A percentile compares a stretch with the other conserved stretches of the same genome.
Conservation (phyloP, 2,113 vertebrate genomes). For the Limanda limanda region DNA sequence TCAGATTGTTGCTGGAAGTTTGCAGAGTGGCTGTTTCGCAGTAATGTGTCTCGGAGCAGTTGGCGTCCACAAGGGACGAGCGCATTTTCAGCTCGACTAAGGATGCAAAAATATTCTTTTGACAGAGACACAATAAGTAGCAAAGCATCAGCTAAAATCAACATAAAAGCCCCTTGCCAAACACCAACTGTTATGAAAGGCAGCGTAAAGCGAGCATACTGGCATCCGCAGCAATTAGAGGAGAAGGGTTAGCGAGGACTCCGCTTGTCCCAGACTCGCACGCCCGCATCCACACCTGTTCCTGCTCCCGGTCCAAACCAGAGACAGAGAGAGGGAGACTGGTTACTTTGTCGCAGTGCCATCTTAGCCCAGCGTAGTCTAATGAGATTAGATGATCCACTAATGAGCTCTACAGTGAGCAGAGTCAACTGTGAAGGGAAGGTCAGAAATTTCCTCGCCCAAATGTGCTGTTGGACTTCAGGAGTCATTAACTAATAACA, state of each 20-base stretch:
- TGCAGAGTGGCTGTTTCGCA: constrained; percentile 28
- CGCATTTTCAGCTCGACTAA: constrained; percentile 43
- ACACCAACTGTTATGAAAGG: constrained; percentile 77
- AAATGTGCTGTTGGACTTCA: constrained; percentile 76
- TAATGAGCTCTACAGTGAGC: constrained; percentile 78
- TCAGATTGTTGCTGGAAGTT: constrained; percentile 65
- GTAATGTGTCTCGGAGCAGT: constrained; percentile 47
- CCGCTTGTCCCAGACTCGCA: constrained; percentile 59
- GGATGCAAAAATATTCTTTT: constrained; percentile 62
- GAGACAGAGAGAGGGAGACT: constrained; percentile 20
- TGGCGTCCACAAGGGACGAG: constrained; percentile 46
- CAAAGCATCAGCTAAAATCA: constrained; percentile 71
- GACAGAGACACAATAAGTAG: constrained; percentile 68
- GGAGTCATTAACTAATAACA: constrained; percentile 81
- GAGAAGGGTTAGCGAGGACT: constrained; percentile 64
- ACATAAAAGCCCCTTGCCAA: constrained; percentile 70
- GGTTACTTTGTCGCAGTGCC: constrained; percentile 71
- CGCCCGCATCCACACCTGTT: constrained; percentile 78
- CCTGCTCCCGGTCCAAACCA: constrained; percentile 56
- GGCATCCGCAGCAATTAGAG: constrained; percentile 72
- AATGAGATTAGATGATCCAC: constrained; percentile 81
- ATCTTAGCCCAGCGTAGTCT: constrained; percentile 72
- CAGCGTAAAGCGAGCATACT: constrained; percentile 60
- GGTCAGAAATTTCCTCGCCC: constrained; percentile 79
- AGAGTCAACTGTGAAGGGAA: constrained; percentile 80